A percentile compares a stretch with the other conserved stretches of the same genome.
These are phyloP conservation scores for Aphelinus certus DNA, from an alignment of 1,140 invertebrate genomes.

Conservation along the genomic window DNA sequence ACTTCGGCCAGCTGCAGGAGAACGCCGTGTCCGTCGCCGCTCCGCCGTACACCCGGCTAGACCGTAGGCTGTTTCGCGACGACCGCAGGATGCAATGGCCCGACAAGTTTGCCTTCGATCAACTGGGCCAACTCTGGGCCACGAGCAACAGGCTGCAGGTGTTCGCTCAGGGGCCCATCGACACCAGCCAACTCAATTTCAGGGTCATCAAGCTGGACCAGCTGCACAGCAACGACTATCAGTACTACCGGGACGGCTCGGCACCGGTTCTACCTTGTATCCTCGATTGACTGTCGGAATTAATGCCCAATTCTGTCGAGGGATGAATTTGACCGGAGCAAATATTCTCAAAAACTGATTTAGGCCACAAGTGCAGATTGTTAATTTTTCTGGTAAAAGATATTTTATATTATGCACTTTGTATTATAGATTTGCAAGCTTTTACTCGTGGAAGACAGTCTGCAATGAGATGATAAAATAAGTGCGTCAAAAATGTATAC, in stretches of 20 bases:
- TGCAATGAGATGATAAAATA: too few relatives aligned
- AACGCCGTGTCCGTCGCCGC: slow-evolving; percentile 61
- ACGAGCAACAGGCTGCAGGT: slow-evolving; percentile 71
- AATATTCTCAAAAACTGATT: too few relatives aligned
- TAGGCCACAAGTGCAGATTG: too few relatives aligned
- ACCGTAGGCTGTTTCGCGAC: slow-evolving; percentile 66
- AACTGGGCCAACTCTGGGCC: slow-evolving; percentile 69
- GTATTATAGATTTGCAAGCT: too few relatives aligned
- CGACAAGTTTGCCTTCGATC: slow-evolving; percentile 72
- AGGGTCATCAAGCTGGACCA: slow-evolving; percentile 59
- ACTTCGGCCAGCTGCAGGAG: slow-evolving; percentile 70
- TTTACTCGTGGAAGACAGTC: too few relatives aligned
- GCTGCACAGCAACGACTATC: slow-evolving; percentile 67
- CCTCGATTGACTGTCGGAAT: too few relatives aligned
- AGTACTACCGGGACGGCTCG: slow-evolving; percentile 61
- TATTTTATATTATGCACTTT: too few relatives aligned
- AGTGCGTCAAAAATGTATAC: too few relatives aligned
- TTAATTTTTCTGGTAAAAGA: too few relatives aligned
- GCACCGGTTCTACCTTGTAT: slow-evolving; percentile 46
- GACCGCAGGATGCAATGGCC: slow-evolving; percentile 72
- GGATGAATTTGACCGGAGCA: too few relatives aligned
- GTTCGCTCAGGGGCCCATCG: slow-evolving; percentile 66
- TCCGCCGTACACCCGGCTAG: slow-evolving; percentile 55
- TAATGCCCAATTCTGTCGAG: too few relatives aligned
- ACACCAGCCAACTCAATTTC: slow-evolving; percentile 67